Base-by-base conservation (phyloP, 2,113 vertebrate species). In the Colossoma macropomum region DNA sequence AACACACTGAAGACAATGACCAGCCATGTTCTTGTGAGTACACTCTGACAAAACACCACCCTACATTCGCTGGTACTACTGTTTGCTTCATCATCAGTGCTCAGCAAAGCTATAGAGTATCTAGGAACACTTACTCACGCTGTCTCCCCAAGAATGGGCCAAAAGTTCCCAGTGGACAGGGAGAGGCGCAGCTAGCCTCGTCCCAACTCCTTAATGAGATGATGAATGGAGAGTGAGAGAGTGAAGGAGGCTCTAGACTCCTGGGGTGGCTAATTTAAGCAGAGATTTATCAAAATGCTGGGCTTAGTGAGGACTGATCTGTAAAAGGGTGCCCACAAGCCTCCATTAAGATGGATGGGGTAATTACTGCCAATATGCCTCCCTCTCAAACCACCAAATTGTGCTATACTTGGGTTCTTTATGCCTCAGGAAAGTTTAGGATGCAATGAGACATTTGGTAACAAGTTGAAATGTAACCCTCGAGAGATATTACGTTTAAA, bases 321-420 rank as follows among this genome's bases (percentile, higher is more conserved):
- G 86, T 87, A 82, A 88, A 89, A 82, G 87, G 45, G 89, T 85
- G 90, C 86, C 60, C 80, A 92, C 74, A 65, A 77, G 89, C 89
- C 89, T 91, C 89, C 54, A 87, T 88, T 88, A 93, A 93, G 93
- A 94, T 92, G 90, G 93, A 94, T 93, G 92, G 90, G 90, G 92
- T 93, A 92, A 93, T 94, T 94, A 92, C 90, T 83, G 63, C 78
- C 89, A 77, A 62, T 83, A 87, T 90, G 89, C 92, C 92, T 90
- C 75, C 54, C 70, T 75, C 80, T 86, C 54, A 30, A 77, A 88
- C 85, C 72, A 79, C 28, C 45, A 3, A 76, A 88, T 87, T 89
- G 85, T 69, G 86, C 41, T 68, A 87, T 60, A 88, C 80, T 83
- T 59, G 83, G 65, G 11, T 86, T 77, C 74, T 83, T 83, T 71